A percentile compares a stretch with the other conserved stretches of the same genome.
Evolutionary conservation across 2,797 vertebrate genomes (phyloP).

Genomic region (Todus mexicanus): DNA sequence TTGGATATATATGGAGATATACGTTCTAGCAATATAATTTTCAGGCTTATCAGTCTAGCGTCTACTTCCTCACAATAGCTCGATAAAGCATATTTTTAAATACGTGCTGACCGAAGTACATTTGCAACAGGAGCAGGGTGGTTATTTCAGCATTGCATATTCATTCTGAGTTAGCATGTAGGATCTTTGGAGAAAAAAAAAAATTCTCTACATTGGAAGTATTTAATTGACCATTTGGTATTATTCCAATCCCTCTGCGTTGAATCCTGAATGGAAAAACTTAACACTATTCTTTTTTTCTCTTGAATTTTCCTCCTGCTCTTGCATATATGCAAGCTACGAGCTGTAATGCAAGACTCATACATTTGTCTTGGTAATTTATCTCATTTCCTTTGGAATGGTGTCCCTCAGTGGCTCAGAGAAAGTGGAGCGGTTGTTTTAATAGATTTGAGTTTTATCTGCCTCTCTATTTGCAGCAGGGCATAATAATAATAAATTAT

Average conservation of each 20-base stretch:
- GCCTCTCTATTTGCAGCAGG: slow-evolving; percentile 68
- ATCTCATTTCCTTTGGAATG: slow-evolving; percentile 60
- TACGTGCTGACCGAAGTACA: neutral
- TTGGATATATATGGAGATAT: neutral
- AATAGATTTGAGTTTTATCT: slow-evolving; percentile 79
- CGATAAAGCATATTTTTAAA: neutral
- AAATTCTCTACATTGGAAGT: slow-evolving; percentile 18
- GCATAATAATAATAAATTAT: slow-evolving; percentile 80
- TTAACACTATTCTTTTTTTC: neutral
- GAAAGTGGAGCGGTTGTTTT: slow-evolving; percentile 71
- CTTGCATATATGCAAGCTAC: slow-evolving; percentile 10
- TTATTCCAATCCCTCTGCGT: slow-evolving; percentile 3
- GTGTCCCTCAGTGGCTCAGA: slow-evolving; percentile 66
- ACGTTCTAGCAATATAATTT: neutral
- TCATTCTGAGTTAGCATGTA: neutral
- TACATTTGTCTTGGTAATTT: slow-evolving; percentile 60
- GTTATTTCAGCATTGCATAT: neutral
- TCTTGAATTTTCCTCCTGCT: slow-evolving; percentile 35
- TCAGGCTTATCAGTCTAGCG: neutral
- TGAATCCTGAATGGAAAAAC: slow-evolving; percentile 26
- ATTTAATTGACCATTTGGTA: slow-evolving; percentile 53
- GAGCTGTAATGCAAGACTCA: neutral
- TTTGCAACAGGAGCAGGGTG: neutral
- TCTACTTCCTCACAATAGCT: neutral
- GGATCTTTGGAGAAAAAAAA: neutral